Conservation (phyloP, 1,140 invertebrate genomes). For the Drosophila bocqueti region DNA sequence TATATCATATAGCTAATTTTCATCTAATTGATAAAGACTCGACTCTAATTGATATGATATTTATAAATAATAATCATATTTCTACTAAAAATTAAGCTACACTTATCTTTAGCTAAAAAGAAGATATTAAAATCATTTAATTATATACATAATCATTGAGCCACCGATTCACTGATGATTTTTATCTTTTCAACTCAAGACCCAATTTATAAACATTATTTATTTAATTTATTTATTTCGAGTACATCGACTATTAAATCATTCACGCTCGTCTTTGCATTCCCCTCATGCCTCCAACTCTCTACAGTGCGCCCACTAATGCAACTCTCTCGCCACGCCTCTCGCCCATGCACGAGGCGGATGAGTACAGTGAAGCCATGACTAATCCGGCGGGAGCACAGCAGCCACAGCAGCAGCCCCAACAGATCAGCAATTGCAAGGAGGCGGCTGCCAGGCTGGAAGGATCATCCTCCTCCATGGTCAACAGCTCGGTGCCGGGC, state of each 20-base stretch:
- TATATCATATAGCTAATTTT: not conserved
- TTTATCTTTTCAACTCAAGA: not conserved
- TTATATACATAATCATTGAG: not conserved
- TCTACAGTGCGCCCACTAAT: conserved; percentile 60
- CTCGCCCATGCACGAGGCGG: conserved; percentile 81
- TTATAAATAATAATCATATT: not conserved
- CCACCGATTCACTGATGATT: too few relatives aligned
- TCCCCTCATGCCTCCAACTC: conserved; percentile 29
- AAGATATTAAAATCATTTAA: not conserved
- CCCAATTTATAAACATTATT: not conserved
- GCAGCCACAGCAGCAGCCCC: conserved; percentile 23
- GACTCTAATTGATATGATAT: not conserved
- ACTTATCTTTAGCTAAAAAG: not conserved
- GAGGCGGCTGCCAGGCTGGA: conserved; percentile 65
- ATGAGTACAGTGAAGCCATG: conserved; percentile 64
- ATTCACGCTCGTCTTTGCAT: conserved; percentile 50
- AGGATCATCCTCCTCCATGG: conserved; percentile 34
- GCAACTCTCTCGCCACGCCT: conserved; percentile 75
- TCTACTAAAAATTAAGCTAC: not conserved
- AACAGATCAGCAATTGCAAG: conserved; percentile 57
- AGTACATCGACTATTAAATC: conserved; percentile 24
- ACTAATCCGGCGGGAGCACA: conserved; percentile 11
- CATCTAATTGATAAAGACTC: not conserved
- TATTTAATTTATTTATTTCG: not conserved
- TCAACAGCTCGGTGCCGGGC: conserved; percentile 20